Evolutionary conservation across 2,888 invertebrate species (phyloP), one percentile per base, ranked within the genome.

Genomic region (Exephanes ischioxanthus): DNA sequence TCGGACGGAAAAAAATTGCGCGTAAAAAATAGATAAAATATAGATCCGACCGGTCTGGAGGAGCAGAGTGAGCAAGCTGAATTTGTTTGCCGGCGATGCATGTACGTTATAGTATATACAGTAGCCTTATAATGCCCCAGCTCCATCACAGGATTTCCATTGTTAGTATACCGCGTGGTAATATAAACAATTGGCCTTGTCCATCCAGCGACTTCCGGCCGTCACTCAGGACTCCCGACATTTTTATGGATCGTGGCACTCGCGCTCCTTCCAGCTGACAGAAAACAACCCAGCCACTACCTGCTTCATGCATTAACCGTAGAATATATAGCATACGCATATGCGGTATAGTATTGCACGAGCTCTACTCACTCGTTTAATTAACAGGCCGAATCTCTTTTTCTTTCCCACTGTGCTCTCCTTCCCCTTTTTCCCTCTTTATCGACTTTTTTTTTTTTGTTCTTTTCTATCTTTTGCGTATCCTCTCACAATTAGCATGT

Each of bases 101-200:
- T 58, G 33, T 53, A 51, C 37, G 51, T 48, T 68, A 66, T 22
- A 51, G 63, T 68, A 68, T 71, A 53, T 51, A 72, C 30, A 61
- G 68, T 45, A 45, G 68, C 72, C 71, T 81, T 67, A 89, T 89
- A 88, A 89, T 89, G 84, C 78, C 41, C 82, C 87, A 87, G 72
- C 80, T 71, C 83, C 89, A 88, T 89, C 86, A 86, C 86, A 87
- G 89, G 88, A 88, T 90, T 90, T 90, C 91, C 93, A 93, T 93
- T 93, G 93, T 93, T 92, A 90, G 90, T 89, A 88, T 45, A 45
- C 53, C 71, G 79, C 89, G 90, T 82, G 91, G 92, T 93, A 92
- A 92, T 93, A 93, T 92, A 93, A 93, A 93, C 93, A 94, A 93
- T 93, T 93, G 93, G 93, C 92, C 93, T 93, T 93, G 93, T 93